These are phyloP conservation scores for Noctilio leporinus DNA, from an alignment of 2,113 vertebrate genomes.

Conservation along the genomic window DNA sequence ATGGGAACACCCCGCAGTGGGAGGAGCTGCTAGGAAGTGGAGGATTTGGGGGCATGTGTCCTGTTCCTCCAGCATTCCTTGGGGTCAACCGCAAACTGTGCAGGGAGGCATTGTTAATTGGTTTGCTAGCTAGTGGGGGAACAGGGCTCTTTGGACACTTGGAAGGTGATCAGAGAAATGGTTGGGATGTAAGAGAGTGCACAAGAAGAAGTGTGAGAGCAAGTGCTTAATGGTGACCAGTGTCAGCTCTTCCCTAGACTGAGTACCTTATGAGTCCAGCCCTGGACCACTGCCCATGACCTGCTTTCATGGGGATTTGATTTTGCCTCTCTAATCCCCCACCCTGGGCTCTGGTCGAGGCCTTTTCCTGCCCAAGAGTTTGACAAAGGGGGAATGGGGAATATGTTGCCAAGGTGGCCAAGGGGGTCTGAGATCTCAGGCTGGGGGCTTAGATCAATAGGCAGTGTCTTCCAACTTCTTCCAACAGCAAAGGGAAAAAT, in stretches of 20 bases:
- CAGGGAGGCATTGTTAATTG: not conserved
- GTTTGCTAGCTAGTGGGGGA: not conserved
- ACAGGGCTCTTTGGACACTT: not conserved
- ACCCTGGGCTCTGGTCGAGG: not conserved
- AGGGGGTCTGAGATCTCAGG: not conserved
- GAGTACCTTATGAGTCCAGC: not conserved
- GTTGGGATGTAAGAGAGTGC: not conserved
- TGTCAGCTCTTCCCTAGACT: not conserved
- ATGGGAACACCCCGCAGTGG: not conserved
- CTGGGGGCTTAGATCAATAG: not conserved
- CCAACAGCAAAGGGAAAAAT: not conserved
- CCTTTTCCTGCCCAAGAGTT: not conserved
- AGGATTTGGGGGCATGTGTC: not conserved
- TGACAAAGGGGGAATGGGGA: not conserved
- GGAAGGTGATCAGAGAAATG: not conserved
- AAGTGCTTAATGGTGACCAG: too few species aligned
- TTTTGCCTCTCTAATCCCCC: not conserved
- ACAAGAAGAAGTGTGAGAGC: rapidly evolving
- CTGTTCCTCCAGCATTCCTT: not conserved
- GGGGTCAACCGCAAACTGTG: not conserved
- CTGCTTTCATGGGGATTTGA: not conserved
- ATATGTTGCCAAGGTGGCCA: not conserved
- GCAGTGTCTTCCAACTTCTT: not conserved
- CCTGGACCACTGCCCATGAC: not conserved
- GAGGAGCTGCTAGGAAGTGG: not conserved